These are phyloP conservation scores for Colletes collaris DNA, from an alignment of 2,888 invertebrate species.

Conservation along the genomic window DNA sequence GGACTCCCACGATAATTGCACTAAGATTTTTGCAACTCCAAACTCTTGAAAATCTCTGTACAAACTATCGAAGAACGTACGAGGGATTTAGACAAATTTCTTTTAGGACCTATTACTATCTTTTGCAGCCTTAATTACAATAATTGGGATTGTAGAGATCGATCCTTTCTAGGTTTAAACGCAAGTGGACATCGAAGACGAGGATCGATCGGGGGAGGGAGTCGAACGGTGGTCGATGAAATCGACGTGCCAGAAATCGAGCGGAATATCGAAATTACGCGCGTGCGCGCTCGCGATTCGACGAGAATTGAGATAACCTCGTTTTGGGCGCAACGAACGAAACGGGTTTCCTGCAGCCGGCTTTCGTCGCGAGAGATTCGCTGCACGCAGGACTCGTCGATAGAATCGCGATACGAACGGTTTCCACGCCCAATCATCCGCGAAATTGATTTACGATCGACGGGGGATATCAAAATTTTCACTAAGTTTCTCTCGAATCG, in stretches of 20 bases:
- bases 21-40: too few species aligned
- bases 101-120: too few species aligned
- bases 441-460: neutral
- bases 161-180: too few species aligned
- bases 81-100: too few species aligned
- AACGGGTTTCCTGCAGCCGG: constrained; percentile 51
- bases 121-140: too few species aligned
- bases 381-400: constrained; percentile 10
- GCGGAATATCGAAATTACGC: constrained; percentile 49
- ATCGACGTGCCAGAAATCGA: constrained; percentile 34
- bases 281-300: constrained; percentile 37
- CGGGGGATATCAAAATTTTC: neutral
- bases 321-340: constrained; percentile 58
- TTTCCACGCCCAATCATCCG: neutral
- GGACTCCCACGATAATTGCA: too few species aligned
- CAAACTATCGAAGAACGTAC: too few species aligned
- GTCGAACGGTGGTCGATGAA: constrained; percentile 23
- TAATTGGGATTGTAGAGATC: too few species aligned
- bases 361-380: constrained; percentile 37
- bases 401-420: constrained; percentile 3
- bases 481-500: neutral
- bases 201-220: neutral
- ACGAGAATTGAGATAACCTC: constrained; percentile 53
- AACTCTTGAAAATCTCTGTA: too few species aligned
- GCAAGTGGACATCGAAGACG: too few species aligned